Base-by-base conservation (phyloP, 1,140 invertebrate genomes). In the Gonatopus flavifemur region DNA sequence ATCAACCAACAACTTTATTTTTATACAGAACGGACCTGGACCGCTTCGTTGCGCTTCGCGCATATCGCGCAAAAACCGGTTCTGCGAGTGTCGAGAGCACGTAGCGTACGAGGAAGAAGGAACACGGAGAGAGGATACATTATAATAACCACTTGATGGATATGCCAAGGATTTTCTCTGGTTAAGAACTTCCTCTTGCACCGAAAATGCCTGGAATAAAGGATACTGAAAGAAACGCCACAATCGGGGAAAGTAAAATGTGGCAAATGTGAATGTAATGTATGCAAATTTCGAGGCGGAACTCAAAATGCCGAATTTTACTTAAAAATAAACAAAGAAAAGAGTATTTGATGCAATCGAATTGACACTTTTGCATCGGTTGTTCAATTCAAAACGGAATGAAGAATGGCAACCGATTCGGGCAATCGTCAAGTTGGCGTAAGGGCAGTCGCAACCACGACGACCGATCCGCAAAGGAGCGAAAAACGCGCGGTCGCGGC, bases 341-440 rank as follows among this genome's bases (percentile, higher is more conserved):
- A n/a, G n/a, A n/a, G n/a, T n/a, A n/a, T n/a, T n/a, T n/a, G n/a
- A n/a, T n/a, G n/a, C n/a, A n/a, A n/a, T n/a, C n/a, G n/a, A n/a
- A n/a, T n/a, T n/a, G n/a, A n/a, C n/a, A n/a, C n/a, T n/a, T n/a
- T n/a, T n/a, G n/a, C n/a, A n/a, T n/a, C n/a, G n/a, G n/a, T n/a
- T n/a, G n/a, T n/a, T n/a, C n/a, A 36, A 36, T 10, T 33, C 32
- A 25, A 44, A 67, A 66, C 62, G 72, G 68, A 50, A 77, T 77
- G 74, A 77, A 74, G 73, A 58, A 77, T 77, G 74, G 74, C 59
- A 62, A 61, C 71, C 63, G 72, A 76, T 57, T 64, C 66, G 56
- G 71, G 58, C 61, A 67, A 58, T 62, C 74, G 69, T 66, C 72
- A 66, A 57, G n/a, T n/a, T n/a, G 70, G 66, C 54, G 72, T 78